Evolutionary conservation across 2,113 vertebrate species (phyloP).

Genomic region (Dasyurus viverrinus): DNA sequence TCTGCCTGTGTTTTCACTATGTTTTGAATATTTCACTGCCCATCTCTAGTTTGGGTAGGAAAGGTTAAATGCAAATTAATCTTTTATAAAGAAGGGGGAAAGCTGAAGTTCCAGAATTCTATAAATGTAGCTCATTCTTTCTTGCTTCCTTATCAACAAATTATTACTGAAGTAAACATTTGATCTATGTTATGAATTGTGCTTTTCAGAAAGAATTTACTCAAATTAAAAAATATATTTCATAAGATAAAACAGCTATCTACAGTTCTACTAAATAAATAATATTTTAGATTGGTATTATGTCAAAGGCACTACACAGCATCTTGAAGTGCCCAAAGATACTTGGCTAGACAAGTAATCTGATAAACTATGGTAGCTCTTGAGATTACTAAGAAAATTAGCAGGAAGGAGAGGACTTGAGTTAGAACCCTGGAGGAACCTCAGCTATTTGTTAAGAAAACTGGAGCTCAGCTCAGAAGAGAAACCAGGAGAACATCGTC

Average conservation of each 20-base stretch:
- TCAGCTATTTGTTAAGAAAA: background rate
- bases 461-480: background rate
- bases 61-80: background rate
- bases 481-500: background rate
- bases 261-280: too few species aligned
- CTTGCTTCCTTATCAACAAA: background rate
- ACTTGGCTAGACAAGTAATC: background rate
- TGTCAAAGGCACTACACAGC: too few species aligned
- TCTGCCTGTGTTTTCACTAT: background rate
- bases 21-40: background rate
- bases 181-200: background rate
- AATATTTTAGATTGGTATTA: too few species aligned
- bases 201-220: too few species aligned
- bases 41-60: background rate
- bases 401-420: background rate
- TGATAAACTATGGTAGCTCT: background rate
- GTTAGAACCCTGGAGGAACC: background rate
- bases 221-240: too few species aligned
- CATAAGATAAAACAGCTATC: too few species aligned
- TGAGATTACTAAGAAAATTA: background rate
- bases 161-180: background rate
- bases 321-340: too few species aligned
- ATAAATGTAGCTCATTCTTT: background rate
- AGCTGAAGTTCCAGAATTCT: background rate
- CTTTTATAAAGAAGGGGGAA: background rate